These are phyloP conservation scores for Argynnis bischoffii DNA, from an alignment of 2,888 invertebrate genomes.

Conservation along the genomic window DNA sequence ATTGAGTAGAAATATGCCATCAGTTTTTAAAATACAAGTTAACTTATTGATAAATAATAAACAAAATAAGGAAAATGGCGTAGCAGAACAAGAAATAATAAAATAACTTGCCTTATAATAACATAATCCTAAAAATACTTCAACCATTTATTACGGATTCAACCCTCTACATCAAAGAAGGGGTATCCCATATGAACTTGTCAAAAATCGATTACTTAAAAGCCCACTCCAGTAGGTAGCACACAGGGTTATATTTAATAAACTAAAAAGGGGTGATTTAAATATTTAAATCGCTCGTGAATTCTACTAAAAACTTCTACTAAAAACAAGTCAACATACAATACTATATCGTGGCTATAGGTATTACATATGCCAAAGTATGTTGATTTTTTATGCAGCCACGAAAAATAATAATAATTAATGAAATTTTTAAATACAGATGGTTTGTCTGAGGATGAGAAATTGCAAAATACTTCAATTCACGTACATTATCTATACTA, in stretches of 20 bases:
- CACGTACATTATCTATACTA: no score
- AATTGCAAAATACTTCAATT: no score
- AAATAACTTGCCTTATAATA: background rate
- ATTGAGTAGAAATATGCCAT: no score
- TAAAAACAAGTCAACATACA: background rate
- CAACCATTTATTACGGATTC: slow-evolving; percentile 1
- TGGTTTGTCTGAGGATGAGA: no score
- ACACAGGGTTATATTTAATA: slow-evolving; percentile 3
- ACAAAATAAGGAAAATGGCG: background rate
- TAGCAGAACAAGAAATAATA: background rate
- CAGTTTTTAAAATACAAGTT: no score
- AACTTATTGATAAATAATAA: no score
- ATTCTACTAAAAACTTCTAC: background rate
- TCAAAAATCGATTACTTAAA: slow-evolving; percentile 24
- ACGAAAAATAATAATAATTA: no score
- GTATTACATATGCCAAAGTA: no score
- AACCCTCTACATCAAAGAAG: slow-evolving; percentile 20
- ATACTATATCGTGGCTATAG: no score
- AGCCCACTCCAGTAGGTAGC: slow-evolving; percentile 2
- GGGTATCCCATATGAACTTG: slow-evolving; percentile 27
- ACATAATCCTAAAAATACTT: background rate
- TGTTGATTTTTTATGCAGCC: no score
- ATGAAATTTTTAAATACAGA: no score
- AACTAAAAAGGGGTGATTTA: background rate
- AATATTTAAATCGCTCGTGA: background rate